Conservation (phyloP, 1,140 invertebrate genomes). For the Bombus soroeensis region DNA sequence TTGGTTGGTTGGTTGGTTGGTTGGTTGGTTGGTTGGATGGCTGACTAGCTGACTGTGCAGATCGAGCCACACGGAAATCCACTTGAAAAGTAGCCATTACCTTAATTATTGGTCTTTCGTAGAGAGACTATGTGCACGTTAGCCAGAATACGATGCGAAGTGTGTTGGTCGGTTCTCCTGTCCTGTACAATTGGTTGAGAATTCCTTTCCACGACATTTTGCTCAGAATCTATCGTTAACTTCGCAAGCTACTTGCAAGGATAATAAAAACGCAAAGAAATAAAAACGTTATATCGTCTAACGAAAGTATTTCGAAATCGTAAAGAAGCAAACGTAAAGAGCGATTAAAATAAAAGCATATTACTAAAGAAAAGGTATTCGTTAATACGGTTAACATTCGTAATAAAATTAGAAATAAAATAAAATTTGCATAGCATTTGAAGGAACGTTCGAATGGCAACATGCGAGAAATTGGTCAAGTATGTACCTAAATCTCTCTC, state of each 20-base stretch:
- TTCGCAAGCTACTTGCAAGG: neutral
- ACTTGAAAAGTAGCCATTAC: slow-evolving; percentile 82
- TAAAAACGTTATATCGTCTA: neutral
- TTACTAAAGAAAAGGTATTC: neutral
- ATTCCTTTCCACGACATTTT: slow-evolving; percentile 13
- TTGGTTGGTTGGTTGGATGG: slow-evolving; percentile 70
- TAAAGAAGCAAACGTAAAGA: too few species aligned
- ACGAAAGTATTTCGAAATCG: neutral
- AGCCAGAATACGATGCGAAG: neutral
- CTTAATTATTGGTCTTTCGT: slow-evolving; percentile 79
- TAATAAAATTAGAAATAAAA: neutral
- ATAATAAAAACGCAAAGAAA: neutral
- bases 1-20: slow-evolving; percentile 68
- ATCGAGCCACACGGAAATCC: slow-evolving; percentile 80
- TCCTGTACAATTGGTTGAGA: slow-evolving; percentile 8
- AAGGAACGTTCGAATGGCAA: neutral
- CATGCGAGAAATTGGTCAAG: neutral
- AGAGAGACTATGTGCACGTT: slow-evolving; percentile 53
- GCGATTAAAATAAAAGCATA: too few species aligned
- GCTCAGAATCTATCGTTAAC: neutral
- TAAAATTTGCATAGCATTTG: neutral
- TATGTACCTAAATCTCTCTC: neutral
- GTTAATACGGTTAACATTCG: neutral
- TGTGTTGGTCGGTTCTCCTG: slow-evolving; percentile 20
- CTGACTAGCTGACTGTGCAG: slow-evolving; percentile 71